These are phyloP conservation scores for Ptilodon capucinus DNA, from an alignment of 2,888 invertebrate genomes.

Conservation along the genomic window DNA sequence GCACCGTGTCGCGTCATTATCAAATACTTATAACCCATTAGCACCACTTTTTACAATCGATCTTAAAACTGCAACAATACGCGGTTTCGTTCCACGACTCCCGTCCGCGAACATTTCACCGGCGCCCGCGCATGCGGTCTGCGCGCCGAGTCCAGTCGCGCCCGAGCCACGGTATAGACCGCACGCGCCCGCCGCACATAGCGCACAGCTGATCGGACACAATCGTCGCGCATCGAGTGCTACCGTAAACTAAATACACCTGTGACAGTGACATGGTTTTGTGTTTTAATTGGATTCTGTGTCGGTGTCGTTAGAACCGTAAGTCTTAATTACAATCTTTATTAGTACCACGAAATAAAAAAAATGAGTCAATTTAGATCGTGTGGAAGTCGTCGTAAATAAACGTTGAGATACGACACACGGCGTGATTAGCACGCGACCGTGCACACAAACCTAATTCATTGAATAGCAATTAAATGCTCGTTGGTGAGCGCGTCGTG, in stretches of 20 bases:
- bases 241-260: constrained; percentile 49
- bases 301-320: constrained; percentile 65
- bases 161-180: constrained; percentile 34
- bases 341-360: background rate
- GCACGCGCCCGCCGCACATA: constrained; percentile 35
- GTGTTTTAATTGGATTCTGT: constrained; percentile 74
- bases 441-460: constrained; percentile 64
- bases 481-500: constrained; percentile 62
- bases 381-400: constrained; percentile 34
- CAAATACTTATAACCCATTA: constrained; percentile 37
- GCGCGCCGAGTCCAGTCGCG: constrained; percentile 45
- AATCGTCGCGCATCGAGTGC: constrained; percentile 49
- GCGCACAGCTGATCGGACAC: constrained; percentile 38
- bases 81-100: constrained; percentile 49
- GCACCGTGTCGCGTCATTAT: background rate
- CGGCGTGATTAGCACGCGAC: constrained; percentile 47
- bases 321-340: constrained; percentile 38
- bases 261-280: constrained; percentile 79
- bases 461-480: constrained; percentile 60
- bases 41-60: constrained; percentile 44
- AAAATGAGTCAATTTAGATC: constrained; percentile 22
- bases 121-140: constrained; percentile 38
- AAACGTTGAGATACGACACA: constrained; percentile 24
- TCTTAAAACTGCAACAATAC: constrained; percentile 48
- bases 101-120: constrained; percentile 51